Base-by-base conservation (phyloP, 2,113 vertebrate species). In the Corythornis cristatus region DNA sequence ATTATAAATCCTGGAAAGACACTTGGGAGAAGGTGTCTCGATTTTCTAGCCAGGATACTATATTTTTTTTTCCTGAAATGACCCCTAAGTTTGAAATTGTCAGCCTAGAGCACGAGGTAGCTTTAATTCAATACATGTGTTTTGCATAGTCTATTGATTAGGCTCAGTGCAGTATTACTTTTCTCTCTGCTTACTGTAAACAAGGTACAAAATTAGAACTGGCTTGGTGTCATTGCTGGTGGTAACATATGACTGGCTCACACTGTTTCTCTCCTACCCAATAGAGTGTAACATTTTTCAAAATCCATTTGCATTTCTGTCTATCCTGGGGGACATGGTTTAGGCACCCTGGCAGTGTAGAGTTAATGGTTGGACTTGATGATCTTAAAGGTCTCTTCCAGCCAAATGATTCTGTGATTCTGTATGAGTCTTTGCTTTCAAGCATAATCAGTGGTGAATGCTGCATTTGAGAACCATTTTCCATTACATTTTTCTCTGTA, bases 161-260 rank as follows among this genome's bases (percentile, higher is more conserved):
- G 33, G n/a, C 31, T 92, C 14, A 53, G 40, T 62, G 16, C 42
- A 60, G 74, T 82, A 74, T 82, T 92, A 74, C 83, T 92, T 88
- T 92, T 72, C 72, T 67, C n/a, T 76, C 65, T 1, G 5, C 73
- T 82, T 83, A 75, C 54, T 93, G 87, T 93, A 93, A 91, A 90
- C 75, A 88, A 88, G 40, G 33, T 92, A 91, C 86, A 90, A 83
- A 95, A 90, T 94, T 96, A 94, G 90, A 88, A 96, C 64, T 61
- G 40, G 21, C 28, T 67, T 94, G 22, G 22, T 90, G 83, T 93
- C 76, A 70, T 51, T 90, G 72, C 25, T 82, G 76, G 23, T 88
- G 65, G 15, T 71, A 84, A 58, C 8, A 3, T 87, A 50, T 72
- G 66, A 74, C 75, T 79, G 31, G 18, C 15, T 87, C 58, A 35